Evolutionary conservation across 2,113 vertebrate species (phyloP).

Genomic region (Nanorana parkeri): DNA sequence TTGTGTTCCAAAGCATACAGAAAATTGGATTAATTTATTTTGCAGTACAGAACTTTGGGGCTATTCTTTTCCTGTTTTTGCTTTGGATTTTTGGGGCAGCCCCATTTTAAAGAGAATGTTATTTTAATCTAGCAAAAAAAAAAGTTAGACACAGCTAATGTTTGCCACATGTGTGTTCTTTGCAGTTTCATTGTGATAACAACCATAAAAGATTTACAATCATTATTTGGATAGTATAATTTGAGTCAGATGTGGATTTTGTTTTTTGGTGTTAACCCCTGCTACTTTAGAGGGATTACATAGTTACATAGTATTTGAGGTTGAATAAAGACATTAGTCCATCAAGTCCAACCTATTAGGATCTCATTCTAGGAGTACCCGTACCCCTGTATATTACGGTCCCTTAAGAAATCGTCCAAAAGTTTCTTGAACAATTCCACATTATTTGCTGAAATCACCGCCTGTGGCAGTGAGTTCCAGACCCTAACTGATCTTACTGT

Average conservation of each 20-base stretch:
- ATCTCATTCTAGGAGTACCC: no score
- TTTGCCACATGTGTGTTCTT: slow-evolving; percentile 46
- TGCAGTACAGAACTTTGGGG: background rate
- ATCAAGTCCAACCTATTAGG: no score
- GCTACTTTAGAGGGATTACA: background rate
- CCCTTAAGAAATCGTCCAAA: no score
- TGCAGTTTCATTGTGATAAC: slow-evolving; percentile 36
- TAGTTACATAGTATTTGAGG: no score
- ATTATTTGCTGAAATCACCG: no score
- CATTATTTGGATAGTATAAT: slow-evolving; percentile 45
- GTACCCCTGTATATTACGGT: no score
- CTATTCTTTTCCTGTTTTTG: slow-evolving; percentile 11
- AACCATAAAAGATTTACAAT: slow-evolving; percentile 48
- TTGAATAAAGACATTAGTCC: no score
- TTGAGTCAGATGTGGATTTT: slow-evolving; percentile 28
- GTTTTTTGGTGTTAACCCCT: slow-evolving; percentile 5
- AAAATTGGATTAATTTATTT: background rate
- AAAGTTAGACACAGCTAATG: slow-evolving; percentile 24
- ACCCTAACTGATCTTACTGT: no score
- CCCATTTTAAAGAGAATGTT: slow-evolving; percentile 16
- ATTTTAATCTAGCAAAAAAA: slow-evolving; percentile 22
- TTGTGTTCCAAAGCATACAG: slow-evolving; percentile 1
- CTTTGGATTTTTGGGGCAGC: slow-evolving; percentile 1
- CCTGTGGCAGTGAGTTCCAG: no score
- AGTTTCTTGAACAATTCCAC: no score